A percentile compares a stretch with the other conserved stretches of the same genome.
phyloP scores from a whole-genome alignment of 2,888 invertebrate species.

The Tetragnatha montana region DNA sequence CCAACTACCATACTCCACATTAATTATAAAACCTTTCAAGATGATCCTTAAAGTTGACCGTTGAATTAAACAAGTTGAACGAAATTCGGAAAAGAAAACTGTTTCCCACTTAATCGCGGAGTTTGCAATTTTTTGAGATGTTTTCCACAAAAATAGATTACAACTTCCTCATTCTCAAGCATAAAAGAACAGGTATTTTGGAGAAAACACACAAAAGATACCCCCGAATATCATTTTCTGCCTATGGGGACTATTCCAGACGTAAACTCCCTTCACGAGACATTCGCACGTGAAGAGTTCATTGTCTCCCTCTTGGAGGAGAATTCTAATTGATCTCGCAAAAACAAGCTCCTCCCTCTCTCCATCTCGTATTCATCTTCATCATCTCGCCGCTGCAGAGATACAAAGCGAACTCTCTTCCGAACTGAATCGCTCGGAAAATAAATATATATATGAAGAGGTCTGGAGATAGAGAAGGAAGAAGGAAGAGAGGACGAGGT shows the following conservation, averaged over 20 bases:
- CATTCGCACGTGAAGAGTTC: background rate
- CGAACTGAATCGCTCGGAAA: background rate
- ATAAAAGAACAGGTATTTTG: too few species aligned
- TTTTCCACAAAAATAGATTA: too few species aligned
- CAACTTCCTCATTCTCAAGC: too few species aligned
- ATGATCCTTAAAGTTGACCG: too few species aligned
- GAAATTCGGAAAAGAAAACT: too few species aligned
- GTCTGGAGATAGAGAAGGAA: background rate
- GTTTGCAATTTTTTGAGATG: too few species aligned
- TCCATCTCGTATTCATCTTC: background rate
- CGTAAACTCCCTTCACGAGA: background rate
- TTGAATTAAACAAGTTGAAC: too few species aligned
- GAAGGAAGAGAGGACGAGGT: constrained; percentile 15
- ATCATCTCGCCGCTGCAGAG: background rate
- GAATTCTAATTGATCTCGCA: background rate
- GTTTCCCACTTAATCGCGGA: too few species aligned
- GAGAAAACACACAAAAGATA: background rate
- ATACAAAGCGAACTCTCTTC: background rate
- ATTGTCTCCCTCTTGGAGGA: background rate
- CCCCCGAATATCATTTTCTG: background rate
- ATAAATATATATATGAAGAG: background rate
- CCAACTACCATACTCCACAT: too few species aligned
- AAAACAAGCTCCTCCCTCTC: background rate
- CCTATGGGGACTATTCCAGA: background rate
- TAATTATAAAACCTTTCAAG: too few species aligned